Percentiles rank a stretch among this genome's conserved stretches.
phyloP scores from a whole-genome alignment of 2,797 vertebrate species.

The Mastacembelus armatus region DNA sequence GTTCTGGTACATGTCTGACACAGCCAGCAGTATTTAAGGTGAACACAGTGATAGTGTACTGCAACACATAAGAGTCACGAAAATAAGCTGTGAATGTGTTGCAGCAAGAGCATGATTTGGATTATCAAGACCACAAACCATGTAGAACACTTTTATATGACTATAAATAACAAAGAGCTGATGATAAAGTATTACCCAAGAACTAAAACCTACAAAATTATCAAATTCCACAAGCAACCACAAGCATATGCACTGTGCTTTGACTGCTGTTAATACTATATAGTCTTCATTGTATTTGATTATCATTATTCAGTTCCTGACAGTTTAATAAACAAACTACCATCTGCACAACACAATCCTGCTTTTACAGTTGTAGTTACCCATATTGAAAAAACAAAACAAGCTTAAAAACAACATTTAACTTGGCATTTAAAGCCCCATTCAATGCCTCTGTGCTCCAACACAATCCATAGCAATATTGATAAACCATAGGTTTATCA shows the following conservation, averaged over 20 bases:
- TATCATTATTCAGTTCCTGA: slow-evolving; percentile 9
- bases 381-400: background rate
- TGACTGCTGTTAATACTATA: slow-evolving; percentile 5
- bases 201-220: slow-evolving; percentile 10
- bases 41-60: background rate
- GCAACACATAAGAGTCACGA: background rate
- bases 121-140: slow-evolving; percentile 40
- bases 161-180: slow-evolving; percentile 4
- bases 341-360: slow-evolving; percentile 1
- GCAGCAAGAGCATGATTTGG: slow-evolving; percentile 22
- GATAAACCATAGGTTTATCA: slow-evolving; percentile 16
- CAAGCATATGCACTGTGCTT: slow-evolving; percentile 17
- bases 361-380: slow-evolving; percentile 7
- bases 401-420: background rate
- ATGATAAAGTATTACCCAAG: background rate
- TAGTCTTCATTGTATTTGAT: slow-evolving; percentile 1
- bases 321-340: slow-evolving; percentile 3
- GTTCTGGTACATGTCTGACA: slow-evolving; percentile 13
- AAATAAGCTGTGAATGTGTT: slow-evolving; percentile 16
- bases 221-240: slow-evolving; percentile 8
- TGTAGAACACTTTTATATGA: slow-evolving; percentile 8
- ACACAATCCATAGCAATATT: slow-evolving; percentile 8
- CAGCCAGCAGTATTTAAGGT: background rate
- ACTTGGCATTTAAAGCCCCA: slow-evolving; percentile 35
- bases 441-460: slow-evolving; percentile 22